These are phyloP conservation scores for Phycodurus eques DNA, from an alignment of 2,113 vertebrate genomes.

Conservation along the genomic window DNA sequence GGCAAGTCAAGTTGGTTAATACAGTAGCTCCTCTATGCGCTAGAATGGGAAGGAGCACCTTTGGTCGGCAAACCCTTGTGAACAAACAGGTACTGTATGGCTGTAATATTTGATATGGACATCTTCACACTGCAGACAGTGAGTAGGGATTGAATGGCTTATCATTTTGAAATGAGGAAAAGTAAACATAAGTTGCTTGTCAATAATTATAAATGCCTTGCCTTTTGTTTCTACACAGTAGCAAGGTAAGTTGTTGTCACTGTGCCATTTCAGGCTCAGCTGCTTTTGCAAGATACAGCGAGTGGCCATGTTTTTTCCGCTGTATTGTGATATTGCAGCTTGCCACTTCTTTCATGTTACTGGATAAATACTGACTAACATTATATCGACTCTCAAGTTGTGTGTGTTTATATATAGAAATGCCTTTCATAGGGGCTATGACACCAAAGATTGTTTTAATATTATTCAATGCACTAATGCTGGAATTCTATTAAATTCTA, in stretches of 20 bases:
- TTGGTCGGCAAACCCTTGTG: slow-evolving; percentile 60
- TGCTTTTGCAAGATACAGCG: slow-evolving; percentile 73
- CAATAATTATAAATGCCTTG: slow-evolving; percentile 73
- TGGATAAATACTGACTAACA: slow-evolving; percentile 63
- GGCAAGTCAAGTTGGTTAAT: slow-evolving; percentile 35
- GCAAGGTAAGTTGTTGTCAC: slow-evolving; percentile 72
- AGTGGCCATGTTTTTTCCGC: slow-evolving; percentile 57
- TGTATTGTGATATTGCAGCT: slow-evolving; percentile 64
- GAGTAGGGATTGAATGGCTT: slow-evolving; percentile 67
- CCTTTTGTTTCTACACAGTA: slow-evolving; percentile 70
- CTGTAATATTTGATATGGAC: slow-evolving; percentile 71
- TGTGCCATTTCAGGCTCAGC: slow-evolving; percentile 70
- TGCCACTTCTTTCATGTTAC: slow-evolving; percentile 64
- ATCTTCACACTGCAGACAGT: slow-evolving; percentile 69
- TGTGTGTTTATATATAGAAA: slow-evolving; percentile 45
- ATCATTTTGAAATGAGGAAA: slow-evolving; percentile 69
- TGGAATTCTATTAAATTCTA: slow-evolving; percentile 66
- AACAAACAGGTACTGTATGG: slow-evolving; percentile 64
- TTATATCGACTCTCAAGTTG: slow-evolving; percentile 52
- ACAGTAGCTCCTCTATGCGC: slow-evolving; percentile 43
- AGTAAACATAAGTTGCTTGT: slow-evolving; percentile 76
- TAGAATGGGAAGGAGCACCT: slow-evolving; percentile 35
- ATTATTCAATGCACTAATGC: slow-evolving; percentile 51
- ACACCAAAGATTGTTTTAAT: slow-evolving; percentile 64
- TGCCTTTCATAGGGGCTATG: slow-evolving; percentile 51